Base-by-base conservation (phyloP, 1,140 invertebrate species). In the Bombus pyrosoma region DNA sequence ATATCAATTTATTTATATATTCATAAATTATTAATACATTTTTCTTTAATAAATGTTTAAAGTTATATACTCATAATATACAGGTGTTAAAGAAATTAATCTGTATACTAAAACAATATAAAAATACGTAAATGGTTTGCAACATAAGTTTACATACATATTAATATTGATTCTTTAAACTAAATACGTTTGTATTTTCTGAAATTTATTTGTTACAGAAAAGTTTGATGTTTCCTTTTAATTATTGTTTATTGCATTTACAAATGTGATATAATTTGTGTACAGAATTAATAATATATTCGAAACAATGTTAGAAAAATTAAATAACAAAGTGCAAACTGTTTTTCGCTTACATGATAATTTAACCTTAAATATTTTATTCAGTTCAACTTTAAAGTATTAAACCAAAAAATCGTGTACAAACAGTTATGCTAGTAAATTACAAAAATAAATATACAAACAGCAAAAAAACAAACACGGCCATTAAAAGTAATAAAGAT, bases 281-380 rank as follows among this genome's bases (percentile, higher is more conserved):
- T 5, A 41, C 15, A 43, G 13, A 73, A 13, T n/a, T n/a, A 73
- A 3, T 32, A 25, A 10, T 10, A 53, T 53, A 3, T 34, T 53
- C 32, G 3, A 47, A 32, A 32, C 18, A 32, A 9, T 13, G 25
- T 13, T 53, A 53, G 25, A 2, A 34, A 22, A 66, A 43, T 9
- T 32, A 66, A 32, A 34, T 18, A 74, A 73, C 15, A 73, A 47
- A 34, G 22, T 25, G 9, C 4, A 18, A 34, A 68, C 12, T 68
- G 10, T 28, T 69, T 39, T 39, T 39, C 22, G 15, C 69, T 80
- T 53, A 37, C 9, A 18, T 2, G 3, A 32, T 3, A n/a, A 13
- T 43, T 22, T 82, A 82, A 82, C 39, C 57, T 74, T 75, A 82
- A 82, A 37, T 18, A 82, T 66, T 15, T 71, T 15, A 72, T 32